Percentiles rank a stretch among this genome's conserved stretches.
Evolutionary conservation across 1,140 invertebrate genomes (phyloP).

Genomic region (Pseudomyrmex sp.): DNA sequence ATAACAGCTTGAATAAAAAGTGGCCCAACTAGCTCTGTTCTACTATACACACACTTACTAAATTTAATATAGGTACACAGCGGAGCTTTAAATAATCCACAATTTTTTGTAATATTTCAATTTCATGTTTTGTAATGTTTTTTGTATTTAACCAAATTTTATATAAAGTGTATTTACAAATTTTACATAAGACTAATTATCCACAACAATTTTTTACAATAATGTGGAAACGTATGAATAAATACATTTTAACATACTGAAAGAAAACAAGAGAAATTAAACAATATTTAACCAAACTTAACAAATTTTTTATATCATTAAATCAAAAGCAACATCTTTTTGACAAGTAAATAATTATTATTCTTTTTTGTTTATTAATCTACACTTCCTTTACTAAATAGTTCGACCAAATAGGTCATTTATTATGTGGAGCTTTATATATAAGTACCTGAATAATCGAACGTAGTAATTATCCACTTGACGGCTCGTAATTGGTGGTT

Average conservation of each 20-base stretch:
- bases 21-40: too few relatives aligned
- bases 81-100: too few relatives aligned
- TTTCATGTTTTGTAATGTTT: too few relatives aligned
- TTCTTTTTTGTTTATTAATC: constrained; percentile 49
- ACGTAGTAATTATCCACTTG: constrained; percentile 77
- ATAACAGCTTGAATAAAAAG: too few relatives aligned
- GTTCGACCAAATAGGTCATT: constrained; percentile 52
- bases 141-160: too few relatives aligned
- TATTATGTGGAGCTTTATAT: constrained; percentile 67
- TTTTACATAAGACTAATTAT: neutral
- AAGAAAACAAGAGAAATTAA: neutral
- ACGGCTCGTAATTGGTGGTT: constrained; percentile 66
- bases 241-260: neutral
- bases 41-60: too few relatives aligned
- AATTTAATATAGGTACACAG: too few relatives aligned
- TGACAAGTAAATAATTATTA: constrained; percentile 63
- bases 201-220: neutral
- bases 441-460: constrained; percentile 71
- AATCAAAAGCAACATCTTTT: too few relatives aligned
- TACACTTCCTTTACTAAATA: constrained; percentile 3
- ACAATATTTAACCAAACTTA: neutral
- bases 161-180: too few relatives aligned
- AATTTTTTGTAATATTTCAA: too few relatives aligned
- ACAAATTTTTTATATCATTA: too few relatives aligned
- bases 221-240: neutral